Evolutionary conservation across 2,888 invertebrate genomes (phyloP).

Genomic region (Athalia cordata): DNA sequence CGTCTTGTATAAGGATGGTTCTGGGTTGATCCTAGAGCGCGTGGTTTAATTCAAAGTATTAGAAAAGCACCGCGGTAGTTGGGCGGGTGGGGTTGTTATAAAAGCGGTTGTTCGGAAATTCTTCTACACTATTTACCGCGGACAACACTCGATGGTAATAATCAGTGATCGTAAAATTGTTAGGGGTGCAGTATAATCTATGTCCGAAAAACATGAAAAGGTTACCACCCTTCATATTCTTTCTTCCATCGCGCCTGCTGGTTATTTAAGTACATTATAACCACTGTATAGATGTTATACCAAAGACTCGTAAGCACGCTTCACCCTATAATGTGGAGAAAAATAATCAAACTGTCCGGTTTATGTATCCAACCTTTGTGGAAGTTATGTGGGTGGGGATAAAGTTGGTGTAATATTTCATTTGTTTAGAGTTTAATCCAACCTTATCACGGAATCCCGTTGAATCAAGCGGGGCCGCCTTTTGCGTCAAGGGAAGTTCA

Average conservation of each 20-base stretch:
- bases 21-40: conserved; percentile 70
- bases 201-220: conserved; percentile 41
- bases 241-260: background rate
- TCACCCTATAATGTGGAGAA: background rate
- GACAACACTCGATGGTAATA: conserved; percentile 71
- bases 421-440: conserved; percentile 43
- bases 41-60: conserved; percentile 60
- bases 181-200: conserved; percentile 18
- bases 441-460: conserved; percentile 39
- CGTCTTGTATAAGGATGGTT: conserved; percentile 63
- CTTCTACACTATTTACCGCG: conserved; percentile 65
- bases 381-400: background rate
- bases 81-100: background rate
- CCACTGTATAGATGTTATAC: background rate
- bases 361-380: background rate
- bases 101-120: background rate
- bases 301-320: conserved; percentile 3
- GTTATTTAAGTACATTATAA: too few relatives aligned
- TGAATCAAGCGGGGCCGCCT: conserved; percentile 25
- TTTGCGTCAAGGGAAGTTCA: conserved; percentile 21
- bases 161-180: conserved; percentile 61
- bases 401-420: conserved; percentile 39
- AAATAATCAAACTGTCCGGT: conserved; percentile 23
- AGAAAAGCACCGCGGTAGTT: conserved; percentile 47
- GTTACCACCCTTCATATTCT: background rate